A percentile compares a stretch with the other conserved stretches of the same genome.
These are phyloP conservation scores for Drosophila kanapiae DNA, from an alignment of 1,140 invertebrate species.

Conservation along the genomic window DNA sequence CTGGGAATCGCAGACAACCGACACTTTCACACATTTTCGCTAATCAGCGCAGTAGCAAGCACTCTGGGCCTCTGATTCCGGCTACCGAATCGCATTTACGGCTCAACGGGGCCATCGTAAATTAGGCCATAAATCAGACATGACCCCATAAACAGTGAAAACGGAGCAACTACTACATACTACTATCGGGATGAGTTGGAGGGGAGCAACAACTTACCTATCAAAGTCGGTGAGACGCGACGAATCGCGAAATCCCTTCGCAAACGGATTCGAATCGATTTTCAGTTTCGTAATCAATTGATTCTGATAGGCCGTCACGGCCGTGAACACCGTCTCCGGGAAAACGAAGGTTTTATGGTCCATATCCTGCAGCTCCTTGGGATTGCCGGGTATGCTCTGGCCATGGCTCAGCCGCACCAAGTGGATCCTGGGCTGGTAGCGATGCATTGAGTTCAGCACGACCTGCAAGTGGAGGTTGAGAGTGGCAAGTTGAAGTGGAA, in stretches of 20 bases:
- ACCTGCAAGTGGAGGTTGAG: slow-evolving; percentile 88
- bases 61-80: not conserved
- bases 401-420: slow-evolving; percentile 91
- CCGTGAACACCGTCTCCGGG: slow-evolving; percentile 98
- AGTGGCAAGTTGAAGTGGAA: not conserved
- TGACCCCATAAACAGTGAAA: slow-evolving; percentile 50
- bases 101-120: slow-evolving; percentile 51
- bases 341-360: slow-evolving; percentile 97
- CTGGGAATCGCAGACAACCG: slow-evolving; percentile 13
- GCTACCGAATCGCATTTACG: slow-evolving; percentile 67
- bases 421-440: slow-evolving; percentile 98
- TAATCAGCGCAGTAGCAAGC: slow-evolving; percentile 57
- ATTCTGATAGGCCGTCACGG: slow-evolving; percentile 99
- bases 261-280: slow-evolving; percentile 98
- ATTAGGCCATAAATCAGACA: slow-evolving; percentile 60
- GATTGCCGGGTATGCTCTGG: slow-evolving; percentile 90
- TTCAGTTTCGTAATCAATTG: slow-evolving; percentile 98
- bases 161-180: slow-evolving; percentile 49
- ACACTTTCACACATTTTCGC: slow-evolving; percentile 78
- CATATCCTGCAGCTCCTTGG: slow-evolving; percentile 93
- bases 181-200: not conserved
- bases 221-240: slow-evolving; percentile 97
- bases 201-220: slow-evolving; percentile 84
- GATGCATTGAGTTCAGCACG: slow-evolving; percentile 99
- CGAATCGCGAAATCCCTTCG: slow-evolving; percentile 97